Conservation (phyloP, 1,140 invertebrate species). For the Cardiocondyla obscurior region DNA sequence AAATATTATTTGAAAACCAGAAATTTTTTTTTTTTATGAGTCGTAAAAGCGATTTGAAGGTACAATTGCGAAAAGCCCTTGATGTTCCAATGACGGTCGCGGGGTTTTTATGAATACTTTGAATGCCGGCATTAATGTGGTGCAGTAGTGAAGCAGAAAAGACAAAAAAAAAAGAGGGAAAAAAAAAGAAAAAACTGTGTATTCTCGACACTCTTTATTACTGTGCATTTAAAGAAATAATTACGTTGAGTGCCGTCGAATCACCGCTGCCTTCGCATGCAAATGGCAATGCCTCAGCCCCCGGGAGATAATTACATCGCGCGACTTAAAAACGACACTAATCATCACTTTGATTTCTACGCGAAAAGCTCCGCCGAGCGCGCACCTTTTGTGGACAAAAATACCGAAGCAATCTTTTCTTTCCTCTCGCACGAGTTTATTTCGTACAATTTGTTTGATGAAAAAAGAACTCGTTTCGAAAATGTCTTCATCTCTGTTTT, state of each 20-base stretch:
- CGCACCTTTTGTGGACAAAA: neutral
- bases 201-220: neutral
- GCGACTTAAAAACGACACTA: neutral
- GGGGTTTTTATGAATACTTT: slow-evolving; percentile 14
- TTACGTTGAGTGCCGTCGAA: neutral
- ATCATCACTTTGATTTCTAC: neutral
- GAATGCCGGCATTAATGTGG: slow-evolving; percentile 13
- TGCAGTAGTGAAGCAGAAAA: neutral
- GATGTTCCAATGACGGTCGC: neutral
- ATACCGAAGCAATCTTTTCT: neutral
- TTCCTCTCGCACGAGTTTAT: neutral
- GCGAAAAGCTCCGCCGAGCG: neutral
- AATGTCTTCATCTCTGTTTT: neutral
- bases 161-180: no score
- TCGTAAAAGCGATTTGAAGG: neutral
- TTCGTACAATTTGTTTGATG: neutral
- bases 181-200: no score
- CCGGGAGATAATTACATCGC: neutral
- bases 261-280: neutral
- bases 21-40: neutral
- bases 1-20: slow-evolving; percentile 3
- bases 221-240: neutral
- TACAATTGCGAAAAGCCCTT: slow-evolving; percentile 7
- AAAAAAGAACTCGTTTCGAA: neutral
- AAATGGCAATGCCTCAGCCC: neutral